phyloP scores from a whole-genome alignment of 2,888 invertebrate species.

The Hemaris fuciformis region DNA sequence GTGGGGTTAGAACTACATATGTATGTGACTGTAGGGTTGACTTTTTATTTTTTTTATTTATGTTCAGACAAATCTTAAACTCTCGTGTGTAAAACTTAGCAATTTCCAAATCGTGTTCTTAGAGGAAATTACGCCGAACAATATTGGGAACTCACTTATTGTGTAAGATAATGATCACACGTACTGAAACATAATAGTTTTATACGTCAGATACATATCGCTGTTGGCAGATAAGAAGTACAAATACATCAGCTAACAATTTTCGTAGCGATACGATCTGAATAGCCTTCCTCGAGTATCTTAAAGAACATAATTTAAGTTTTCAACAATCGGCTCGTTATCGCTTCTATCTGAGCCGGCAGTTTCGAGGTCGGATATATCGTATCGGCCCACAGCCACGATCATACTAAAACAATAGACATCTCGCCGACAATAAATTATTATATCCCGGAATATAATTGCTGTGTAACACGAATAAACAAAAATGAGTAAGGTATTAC shows the following conservation, averaged over 20 bases:
- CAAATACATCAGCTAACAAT: conserved; percentile 44
- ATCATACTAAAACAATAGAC: conserved; percentile 38
- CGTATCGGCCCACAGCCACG: conserved; percentile 27
- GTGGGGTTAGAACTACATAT: too few relatives aligned
- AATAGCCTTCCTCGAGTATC: conserved; percentile 54
- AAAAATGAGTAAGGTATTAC: not conserved
- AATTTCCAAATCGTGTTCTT: not conserved
- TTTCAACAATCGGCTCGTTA: conserved; percentile 66
- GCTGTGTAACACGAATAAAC: conserved; percentile 19
- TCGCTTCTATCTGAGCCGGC: conserved; percentile 45
- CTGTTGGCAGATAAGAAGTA: conserved; percentile 40
- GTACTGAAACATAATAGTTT: conserved; percentile 35
- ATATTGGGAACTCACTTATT: conserved; percentile 20
- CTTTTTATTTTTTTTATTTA: too few relatives aligned
- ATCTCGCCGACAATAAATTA: conserved; percentile 37
- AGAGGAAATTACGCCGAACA: not conserved
- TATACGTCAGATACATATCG: conserved; percentile 37
- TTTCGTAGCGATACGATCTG: conserved; percentile 50
- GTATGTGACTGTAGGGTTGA: too few relatives aligned
- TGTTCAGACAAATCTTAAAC: too few relatives aligned
- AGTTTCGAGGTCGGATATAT: conserved; percentile 26
- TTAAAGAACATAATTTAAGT: conserved; percentile 54
- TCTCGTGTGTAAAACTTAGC: not conserved
- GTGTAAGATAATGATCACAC: conserved; percentile 35
- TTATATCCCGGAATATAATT: conserved; percentile 39